These are phyloP conservation scores for Tauraco erythrolophus DNA, from an alignment of 2,113 vertebrate genomes.

Conservation along the genomic window DNA sequence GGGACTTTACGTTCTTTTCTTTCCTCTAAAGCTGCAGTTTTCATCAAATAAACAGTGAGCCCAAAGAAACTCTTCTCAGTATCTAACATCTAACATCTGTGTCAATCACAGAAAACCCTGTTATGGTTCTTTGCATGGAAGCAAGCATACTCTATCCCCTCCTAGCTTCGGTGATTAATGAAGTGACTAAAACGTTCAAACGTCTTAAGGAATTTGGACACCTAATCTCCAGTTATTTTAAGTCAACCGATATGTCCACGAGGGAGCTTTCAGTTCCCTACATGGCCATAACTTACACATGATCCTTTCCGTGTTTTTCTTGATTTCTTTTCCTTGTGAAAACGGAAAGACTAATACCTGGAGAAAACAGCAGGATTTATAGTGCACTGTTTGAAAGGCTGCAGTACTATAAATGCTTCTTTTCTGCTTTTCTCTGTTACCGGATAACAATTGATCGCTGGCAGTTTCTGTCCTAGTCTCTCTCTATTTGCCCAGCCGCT, in stretches of 20 bases:
- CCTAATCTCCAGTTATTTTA: constrained; percentile 48
- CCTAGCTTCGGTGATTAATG: background rate
- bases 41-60: constrained; percentile 14
- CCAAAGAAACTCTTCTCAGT: background rate
- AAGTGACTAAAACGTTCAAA: background rate
- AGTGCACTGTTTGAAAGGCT: background rate
- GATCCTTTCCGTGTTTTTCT: constrained; percentile 16
- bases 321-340: constrained; percentile 14
- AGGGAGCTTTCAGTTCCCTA: background rate
- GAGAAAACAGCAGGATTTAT: constrained; percentile 18
- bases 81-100: background rate
- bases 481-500: background rate
- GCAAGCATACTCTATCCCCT: background rate
- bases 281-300: background rate
- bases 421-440: background rate
- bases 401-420: background rate
- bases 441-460: background rate
- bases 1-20: background rate
- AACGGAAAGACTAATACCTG: constrained; percentile 1
- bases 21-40: constrained; percentile 13
- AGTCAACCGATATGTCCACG: background rate
- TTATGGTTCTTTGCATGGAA: background rate
- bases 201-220: constrained; percentile 34
- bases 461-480: background rate
- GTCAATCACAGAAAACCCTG: background rate